Conservation (phyloP, 2,797 vertebrate genomes). For the Oceanodroma leucorhoa region DNA sequence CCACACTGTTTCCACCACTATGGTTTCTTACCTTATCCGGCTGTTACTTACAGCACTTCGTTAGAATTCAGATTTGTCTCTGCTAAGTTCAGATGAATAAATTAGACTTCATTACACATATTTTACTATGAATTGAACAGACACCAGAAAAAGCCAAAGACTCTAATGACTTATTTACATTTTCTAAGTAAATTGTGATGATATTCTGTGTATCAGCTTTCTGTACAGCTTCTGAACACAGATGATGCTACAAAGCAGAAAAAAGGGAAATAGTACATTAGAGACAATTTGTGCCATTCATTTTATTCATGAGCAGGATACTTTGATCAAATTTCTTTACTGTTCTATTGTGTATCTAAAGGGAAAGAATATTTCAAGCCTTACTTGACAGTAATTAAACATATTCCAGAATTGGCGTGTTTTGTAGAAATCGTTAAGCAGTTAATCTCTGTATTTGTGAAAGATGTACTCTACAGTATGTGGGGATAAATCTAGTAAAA, state of each 20-base stretch:
- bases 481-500: background rate
- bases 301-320: background rate
- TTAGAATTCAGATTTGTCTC: background rate
- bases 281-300: background rate
- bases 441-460: background rate
- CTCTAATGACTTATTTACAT: background rate
- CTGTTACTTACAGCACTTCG: background rate
- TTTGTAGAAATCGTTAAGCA: background rate
- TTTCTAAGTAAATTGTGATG: background rate
- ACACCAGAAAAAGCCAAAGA: background rate
- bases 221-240: background rate
- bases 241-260: background rate
- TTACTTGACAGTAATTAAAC: background rate
- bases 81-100: background rate
- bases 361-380: background rate
- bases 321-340: background rate
- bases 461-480: background rate
- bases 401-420: background rate
- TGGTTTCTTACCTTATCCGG: background rate
- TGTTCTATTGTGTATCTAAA: background rate
- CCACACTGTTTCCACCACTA: background rate
- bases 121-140: background rate
- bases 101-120: background rate
- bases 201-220: background rate
- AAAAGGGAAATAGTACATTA: background rate